Base-by-base conservation (phyloP, 2,888 invertebrate species). In the Baronia brevicornis region DNA sequence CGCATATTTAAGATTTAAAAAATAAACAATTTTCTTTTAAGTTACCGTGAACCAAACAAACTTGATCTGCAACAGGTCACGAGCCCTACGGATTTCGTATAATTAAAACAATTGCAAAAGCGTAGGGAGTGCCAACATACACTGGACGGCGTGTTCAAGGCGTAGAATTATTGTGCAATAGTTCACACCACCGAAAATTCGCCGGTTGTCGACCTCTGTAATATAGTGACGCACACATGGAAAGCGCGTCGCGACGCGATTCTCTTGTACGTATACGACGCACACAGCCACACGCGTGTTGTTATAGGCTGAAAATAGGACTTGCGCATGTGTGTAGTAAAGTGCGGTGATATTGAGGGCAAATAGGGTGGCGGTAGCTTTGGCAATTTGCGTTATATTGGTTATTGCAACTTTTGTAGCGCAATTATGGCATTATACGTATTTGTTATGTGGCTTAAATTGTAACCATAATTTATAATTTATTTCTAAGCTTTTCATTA, bases 181-280 rank as follows among this genome's bases (percentile, higher is more conserved):
- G 54, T 54, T 57, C 56, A 54, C 55, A 60, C 48, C 41, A 48
- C 55, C 56, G 49, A 60, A 62, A 58, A 45, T 62, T 62, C 50
- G 61, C 54, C 53, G 63, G 61, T 62, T 58, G 51, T 28, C 47
- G 62, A 55, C 57, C 62, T 48, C 37, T 27, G 44, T 45, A 44
- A 49, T 41, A 47, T 41, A 39, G 33, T 34, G 40, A 41, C 54
- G 41, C 51, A 52, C 48, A 48, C 36, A 24, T 8, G 4, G 6
- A 21, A 18, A 34, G 21, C 22, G 29, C 25, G 28, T 20, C 38
- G 25, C 43, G 41, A 45, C 44, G 42, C 38, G 43, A 48, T 45
- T 46, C 28, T 13, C 20, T 17, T 47, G 34, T 59, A 39, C 41
- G 33, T 48, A 54, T 45, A 46, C 39, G 21, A 36, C 46, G 23